A percentile compares a stretch with the other conserved stretches of the same genome.
These are phyloP conservation scores for Thymallus thymallus DNA, from an alignment of 2,113 vertebrate genomes.

Conservation along the genomic window DNA sequence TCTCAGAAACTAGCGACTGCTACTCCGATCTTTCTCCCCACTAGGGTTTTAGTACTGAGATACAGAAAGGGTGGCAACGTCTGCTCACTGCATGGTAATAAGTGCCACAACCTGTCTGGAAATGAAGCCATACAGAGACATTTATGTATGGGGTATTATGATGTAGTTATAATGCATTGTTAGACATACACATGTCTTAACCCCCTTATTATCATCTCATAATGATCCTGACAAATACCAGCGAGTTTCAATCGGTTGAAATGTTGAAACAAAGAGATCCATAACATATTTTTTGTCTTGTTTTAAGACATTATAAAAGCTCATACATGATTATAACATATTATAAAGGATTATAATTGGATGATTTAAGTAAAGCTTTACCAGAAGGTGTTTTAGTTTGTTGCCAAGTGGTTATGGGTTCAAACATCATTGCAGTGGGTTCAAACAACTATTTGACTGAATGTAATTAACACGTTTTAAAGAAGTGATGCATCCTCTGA, in stretches of 20 bases:
- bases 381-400: slow-evolving; percentile 31
- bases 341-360: too few species aligned
- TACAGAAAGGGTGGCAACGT: slow-evolving; percentile 54
- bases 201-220: neutral
- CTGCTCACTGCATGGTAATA: slow-evolving; percentile 14
- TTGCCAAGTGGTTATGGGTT: slow-evolving; percentile 59
- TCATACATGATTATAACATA: too few species aligned
- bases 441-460: slow-evolving; percentile 53
- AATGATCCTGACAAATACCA: too few species aligned
- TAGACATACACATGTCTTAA: too few species aligned
- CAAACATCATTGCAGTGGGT: slow-evolving; percentile 49
- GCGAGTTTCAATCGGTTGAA: neutral
- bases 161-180: too few species aligned
- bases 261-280: too few species aligned
- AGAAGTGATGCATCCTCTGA: slow-evolving; percentile 57
- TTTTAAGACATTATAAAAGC: too few species aligned
- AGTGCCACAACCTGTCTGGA: slow-evolving; percentile 29
- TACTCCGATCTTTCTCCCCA: neutral
- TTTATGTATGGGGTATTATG: slow-evolving; percentile 47
- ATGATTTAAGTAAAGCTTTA: neutral
- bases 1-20: slow-evolving; percentile 17
- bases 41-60: slow-evolving; percentile 37
- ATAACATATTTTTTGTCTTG: too few species aligned
- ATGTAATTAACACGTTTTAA: slow-evolving; percentile 1
- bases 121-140: slow-evolving; percentile 47